These are phyloP conservation scores for Macaria notata DNA, from an alignment of 2,888 invertebrate species.

Conservation along the genomic window DNA sequence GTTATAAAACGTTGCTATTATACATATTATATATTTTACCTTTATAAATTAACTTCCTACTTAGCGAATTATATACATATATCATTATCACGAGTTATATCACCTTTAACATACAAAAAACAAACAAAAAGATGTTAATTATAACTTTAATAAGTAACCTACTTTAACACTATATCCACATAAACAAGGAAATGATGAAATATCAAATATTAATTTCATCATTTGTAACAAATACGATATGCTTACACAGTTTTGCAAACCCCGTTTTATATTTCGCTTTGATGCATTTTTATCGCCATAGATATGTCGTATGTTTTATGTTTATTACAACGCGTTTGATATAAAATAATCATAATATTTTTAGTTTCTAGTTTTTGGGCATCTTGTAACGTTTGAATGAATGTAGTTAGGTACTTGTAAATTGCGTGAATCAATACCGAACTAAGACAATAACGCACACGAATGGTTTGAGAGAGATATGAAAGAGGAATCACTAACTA, in stretches of 20 bases:
- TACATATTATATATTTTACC: background rate
- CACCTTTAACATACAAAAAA: too few relatives aligned
- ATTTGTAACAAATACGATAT: background rate
- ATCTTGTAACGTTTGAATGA: too few relatives aligned
- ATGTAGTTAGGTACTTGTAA: background rate
- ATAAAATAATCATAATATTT: too few relatives aligned
- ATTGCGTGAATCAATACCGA: background rate
- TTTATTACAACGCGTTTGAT: too few relatives aligned
- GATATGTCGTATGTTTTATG: background rate
- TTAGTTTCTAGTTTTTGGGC: too few relatives aligned
- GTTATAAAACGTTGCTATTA: background rate
- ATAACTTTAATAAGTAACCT: background rate
- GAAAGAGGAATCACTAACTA: conserved; percentile 2
- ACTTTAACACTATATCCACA: background rate
- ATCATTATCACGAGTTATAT: too few relatives aligned
- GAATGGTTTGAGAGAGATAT: conserved; percentile 15
- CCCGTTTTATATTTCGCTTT: conserved; percentile 5
- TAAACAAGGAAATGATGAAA: conserved; percentile 14
- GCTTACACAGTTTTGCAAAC: background rate
- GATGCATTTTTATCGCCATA: conserved; percentile 9
- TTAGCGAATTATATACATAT: too few relatives aligned
- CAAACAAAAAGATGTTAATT: too few relatives aligned
- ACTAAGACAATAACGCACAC: conserved; percentile 5
- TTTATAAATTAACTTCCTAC: too few relatives aligned
- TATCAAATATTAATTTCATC: conserved; percentile 18